Conservation (phyloP, 2,113 vertebrate species). For the Amblyopsis rosae region DNA sequence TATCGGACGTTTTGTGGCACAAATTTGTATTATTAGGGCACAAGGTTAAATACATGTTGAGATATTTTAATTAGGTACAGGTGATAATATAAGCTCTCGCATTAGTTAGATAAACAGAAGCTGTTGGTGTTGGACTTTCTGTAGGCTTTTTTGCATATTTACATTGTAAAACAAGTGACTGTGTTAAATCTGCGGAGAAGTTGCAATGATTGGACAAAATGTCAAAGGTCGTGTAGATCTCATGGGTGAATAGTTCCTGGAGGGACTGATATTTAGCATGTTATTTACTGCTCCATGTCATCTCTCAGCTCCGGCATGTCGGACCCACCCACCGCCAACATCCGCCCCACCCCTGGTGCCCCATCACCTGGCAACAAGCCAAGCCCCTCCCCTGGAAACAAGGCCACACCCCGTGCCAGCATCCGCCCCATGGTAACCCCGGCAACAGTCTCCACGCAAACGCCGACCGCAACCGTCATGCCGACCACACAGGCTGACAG, state of each 20-base stretch:
- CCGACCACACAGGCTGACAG: slow-evolving; percentile 95
- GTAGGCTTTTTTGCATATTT: background rate
- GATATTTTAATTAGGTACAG: too few species aligned
- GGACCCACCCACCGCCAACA: slow-evolving; percentile 96
- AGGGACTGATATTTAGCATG: background rate
- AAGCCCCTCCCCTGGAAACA: slow-evolving; percentile 85
- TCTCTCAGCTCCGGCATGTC: slow-evolving; percentile 83
- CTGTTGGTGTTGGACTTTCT: too few species aligned
- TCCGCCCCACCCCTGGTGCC: slow-evolving; percentile 96
- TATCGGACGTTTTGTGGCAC: background rate
- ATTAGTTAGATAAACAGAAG: too few species aligned
- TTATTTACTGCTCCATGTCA: background rate
- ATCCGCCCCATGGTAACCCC: slow-evolving; percentile 98
- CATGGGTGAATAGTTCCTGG: too few species aligned
- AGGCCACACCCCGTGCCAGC: slow-evolving; percentile 93
- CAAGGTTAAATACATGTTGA: too few species aligned
- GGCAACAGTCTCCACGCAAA: slow-evolving; percentile 86
- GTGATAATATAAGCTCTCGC: too few species aligned
- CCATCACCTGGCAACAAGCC: slow-evolving; percentile 77
- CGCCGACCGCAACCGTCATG: slow-evolving; percentile 97
- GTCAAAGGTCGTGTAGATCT: too few species aligned
- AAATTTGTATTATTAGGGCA: too few species aligned
- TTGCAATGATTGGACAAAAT: too few species aligned
- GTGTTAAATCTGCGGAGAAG: too few species aligned
- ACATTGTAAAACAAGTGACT: too few species aligned